phyloP scores from a whole-genome alignment of 1,140 invertebrate genomes.

The Bombus superbus region DNA sequence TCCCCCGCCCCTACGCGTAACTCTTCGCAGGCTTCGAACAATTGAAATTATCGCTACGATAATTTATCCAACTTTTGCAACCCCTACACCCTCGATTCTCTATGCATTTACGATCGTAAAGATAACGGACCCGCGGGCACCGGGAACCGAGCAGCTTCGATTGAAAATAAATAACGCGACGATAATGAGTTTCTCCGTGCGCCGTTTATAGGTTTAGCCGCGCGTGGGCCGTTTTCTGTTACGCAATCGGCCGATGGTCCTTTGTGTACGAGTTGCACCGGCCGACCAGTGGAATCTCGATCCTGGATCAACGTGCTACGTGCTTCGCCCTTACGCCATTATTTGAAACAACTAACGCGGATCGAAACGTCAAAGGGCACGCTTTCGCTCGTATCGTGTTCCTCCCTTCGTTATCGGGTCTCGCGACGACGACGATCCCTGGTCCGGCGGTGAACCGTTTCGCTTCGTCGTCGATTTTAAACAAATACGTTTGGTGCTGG shows the following conservation, averaged over 20 bases:
- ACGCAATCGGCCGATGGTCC: conserved; percentile 22
- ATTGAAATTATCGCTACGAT: not conserved
- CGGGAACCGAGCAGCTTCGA: conserved; percentile 8
- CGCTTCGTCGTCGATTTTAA: too few species aligned
- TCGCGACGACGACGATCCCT: not conserved
- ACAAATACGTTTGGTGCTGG: too few species aligned
- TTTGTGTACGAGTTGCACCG: conserved; percentile 14
- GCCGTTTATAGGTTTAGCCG: not conserved
- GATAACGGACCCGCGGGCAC: conserved; percentile 32
- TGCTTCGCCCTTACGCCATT: conserved; percentile 11
- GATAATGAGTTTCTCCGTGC: conserved; percentile 40
- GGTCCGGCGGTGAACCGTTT: rapidly evolving
- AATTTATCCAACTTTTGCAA: not conserved
- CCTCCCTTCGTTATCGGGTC: not conserved
- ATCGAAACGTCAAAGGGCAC: not conserved
- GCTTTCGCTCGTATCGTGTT: not conserved
- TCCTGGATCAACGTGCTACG: not conserved
- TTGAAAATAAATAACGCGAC: conserved; percentile 43
- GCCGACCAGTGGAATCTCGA: not conserved
- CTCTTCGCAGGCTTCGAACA: not conserved
- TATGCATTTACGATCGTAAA: not conserved
- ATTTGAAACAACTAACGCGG: conserved; percentile 29
- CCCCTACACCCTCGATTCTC: not conserved
- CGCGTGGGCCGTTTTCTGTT: conserved; percentile 42
- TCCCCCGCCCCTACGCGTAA: not conserved